Percentiles rank a stretch among this genome's conserved stretches.
phyloP scores from a whole-genome alignment of 2,888 invertebrate species.

The Drepanosiphum platanoidis region DNA sequence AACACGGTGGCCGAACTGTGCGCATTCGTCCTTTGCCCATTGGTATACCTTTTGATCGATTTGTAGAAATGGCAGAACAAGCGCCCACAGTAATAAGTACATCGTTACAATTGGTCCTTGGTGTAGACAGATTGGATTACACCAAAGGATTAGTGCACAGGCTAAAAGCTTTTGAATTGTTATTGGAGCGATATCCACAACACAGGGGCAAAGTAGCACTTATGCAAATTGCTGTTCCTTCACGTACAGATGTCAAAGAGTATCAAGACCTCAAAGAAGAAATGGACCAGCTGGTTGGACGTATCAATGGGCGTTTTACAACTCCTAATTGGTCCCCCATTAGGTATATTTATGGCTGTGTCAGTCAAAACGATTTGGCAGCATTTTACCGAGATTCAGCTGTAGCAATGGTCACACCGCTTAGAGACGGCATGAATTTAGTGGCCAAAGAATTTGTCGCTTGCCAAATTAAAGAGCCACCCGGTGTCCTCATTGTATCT shows the following conservation, averaged over 20 bases:
- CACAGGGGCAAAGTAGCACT: conserved; percentile 82
- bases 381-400: conserved; percentile 88
- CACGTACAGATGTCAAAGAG: conserved; percentile 88
- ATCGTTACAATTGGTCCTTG: conserved; percentile 70
- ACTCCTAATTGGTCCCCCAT: conserved; percentile 94
- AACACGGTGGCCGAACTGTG: conserved; percentile 87
- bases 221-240: conserved; percentile 88
- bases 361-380: conserved; percentile 85
- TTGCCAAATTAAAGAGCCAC: conserved; percentile 86
- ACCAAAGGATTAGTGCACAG: conserved; percentile 75
- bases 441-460: conserved; percentile 94
- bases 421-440: conserved; percentile 91
- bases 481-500: conserved; percentile 87
- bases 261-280: conserved; percentile 90
- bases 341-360: conserved; percentile 87
- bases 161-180: conserved; percentile 82
- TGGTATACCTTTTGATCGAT: conserved; percentile 87
- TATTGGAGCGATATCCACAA: conserved; percentile 85
- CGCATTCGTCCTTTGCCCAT: conserved; percentile 86
- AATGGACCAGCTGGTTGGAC: conserved; percentile 87
- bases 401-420: conserved; percentile 86
- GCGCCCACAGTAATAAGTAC: conserved; percentile 74
- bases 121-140: conserved; percentile 89
- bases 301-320: conserved; percentile 88
- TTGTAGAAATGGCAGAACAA: conserved; percentile 81